Conservation (phyloP, 1,140 invertebrate species). For the Agrypnia vestita region DNA sequence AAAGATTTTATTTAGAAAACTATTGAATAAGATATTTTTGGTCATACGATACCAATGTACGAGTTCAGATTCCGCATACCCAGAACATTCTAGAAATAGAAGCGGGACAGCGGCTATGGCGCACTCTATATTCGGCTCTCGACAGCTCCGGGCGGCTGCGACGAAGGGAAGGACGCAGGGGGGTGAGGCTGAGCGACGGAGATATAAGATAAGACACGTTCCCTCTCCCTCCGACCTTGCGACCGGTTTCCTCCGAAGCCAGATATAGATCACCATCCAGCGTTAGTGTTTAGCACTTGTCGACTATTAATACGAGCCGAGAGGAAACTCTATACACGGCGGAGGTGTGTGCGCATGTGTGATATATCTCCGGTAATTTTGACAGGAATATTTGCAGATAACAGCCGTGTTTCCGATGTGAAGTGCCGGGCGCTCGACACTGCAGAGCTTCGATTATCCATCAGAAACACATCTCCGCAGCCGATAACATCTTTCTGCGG, state of each 20-base stretch:
- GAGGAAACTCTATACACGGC: constrained; percentile 41
- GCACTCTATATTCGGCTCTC: constrained; percentile 54
- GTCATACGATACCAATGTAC: constrained; percentile 29
- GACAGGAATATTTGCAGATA: constrained; percentile 36
- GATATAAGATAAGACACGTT: constrained; percentile 37
- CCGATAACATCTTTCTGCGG: not conserved
- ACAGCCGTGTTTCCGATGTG: constrained; percentile 25
- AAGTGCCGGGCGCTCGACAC: not conserved
- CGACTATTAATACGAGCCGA: constrained; percentile 32
- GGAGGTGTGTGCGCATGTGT: constrained; percentile 24
- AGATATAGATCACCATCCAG: constrained; percentile 39
- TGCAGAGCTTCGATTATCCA: not conserved
- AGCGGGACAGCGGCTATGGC: constrained; percentile 43
- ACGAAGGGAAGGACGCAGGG: not conserved
- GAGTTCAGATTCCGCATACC: constrained; percentile 41
- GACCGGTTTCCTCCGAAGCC: constrained; percentile 38
- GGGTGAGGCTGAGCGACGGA: constrained; percentile 14
- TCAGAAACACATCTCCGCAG: not conserved
- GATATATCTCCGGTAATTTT: constrained; percentile 36
- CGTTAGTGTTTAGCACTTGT: constrained; percentile 16
- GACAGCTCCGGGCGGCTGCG: not conserved
- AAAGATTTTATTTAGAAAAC: not conserved
- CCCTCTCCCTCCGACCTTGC: constrained; percentile 53
- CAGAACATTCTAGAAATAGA: constrained; percentile 50
- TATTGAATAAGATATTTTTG: constrained; percentile 10